These are phyloP conservation scores for Cotesia chilonis DNA, from an alignment of 1,140 invertebrate species.

Conservation along the genomic window DNA sequence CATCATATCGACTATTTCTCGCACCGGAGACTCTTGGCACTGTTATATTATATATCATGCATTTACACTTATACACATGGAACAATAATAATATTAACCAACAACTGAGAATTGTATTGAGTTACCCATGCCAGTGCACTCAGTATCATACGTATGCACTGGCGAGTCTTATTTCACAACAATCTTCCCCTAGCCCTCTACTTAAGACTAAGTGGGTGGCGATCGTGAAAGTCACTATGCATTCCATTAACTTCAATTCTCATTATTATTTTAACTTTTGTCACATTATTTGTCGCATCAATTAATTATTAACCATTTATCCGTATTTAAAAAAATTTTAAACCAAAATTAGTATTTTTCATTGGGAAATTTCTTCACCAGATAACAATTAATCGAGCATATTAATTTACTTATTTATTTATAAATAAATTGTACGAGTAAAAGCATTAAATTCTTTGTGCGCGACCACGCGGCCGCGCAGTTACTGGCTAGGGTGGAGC, in stretches of 20 bases:
- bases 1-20: conserved; percentile 35
- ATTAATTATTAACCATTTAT: no score
- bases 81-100: no score
- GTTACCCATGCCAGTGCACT: conserved; percentile 29
- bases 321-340: no score
- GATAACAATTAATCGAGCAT: no score
- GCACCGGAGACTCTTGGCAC: conserved; percentile 33
- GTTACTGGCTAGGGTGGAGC: conserved; percentile 53
- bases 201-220: conserved; percentile 26
- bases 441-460: conserved; percentile 28
- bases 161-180: conserved; percentile 34
- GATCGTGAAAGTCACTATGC: conserved; percentile 32
- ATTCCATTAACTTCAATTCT: not conserved
- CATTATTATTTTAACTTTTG: not conserved
- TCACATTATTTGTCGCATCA: no score
- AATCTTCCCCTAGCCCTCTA: conserved; percentile 14
- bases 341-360: no score
- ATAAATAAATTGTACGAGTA: no score
- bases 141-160: conserved; percentile 13
- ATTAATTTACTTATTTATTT: no score
- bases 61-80: no score
- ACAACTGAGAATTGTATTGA: conserved; percentile 20
- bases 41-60: no score
- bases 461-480: conserved; percentile 3
- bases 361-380: no score